A percentile compares a stretch with the other conserved stretches of the same genome.
phyloP scores from a whole-genome alignment of 92 coral and sea anemone genomes.

The Palythoa heliodiscus region DNA sequence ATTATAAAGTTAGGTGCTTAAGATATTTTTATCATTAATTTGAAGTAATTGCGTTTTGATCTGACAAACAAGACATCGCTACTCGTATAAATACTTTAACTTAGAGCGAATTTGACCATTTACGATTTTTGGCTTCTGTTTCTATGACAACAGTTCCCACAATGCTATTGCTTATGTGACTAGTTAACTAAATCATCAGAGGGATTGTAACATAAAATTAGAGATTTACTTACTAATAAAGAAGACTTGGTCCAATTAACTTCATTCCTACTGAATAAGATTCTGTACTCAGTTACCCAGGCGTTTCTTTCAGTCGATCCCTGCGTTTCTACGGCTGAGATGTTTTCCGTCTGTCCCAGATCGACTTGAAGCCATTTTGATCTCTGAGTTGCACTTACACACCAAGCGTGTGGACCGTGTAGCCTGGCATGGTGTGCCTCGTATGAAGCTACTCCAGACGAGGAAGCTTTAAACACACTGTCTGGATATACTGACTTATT shows the following conservation, averaged over 20 bases:
- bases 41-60: no score
- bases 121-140: no score
- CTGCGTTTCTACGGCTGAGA: neutral
- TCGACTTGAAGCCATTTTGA: neutral
- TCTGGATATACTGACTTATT: neutral
- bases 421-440: neutral
- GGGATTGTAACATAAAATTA: no score
- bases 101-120: no score
- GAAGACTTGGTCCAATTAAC: neutral
- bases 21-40: no score
- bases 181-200: no score
- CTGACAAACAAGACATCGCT: no score
- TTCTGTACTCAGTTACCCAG: neutral
- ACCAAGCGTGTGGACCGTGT: neutral
- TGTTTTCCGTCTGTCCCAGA: neutral
- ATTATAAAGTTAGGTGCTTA: no score
- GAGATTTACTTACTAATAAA: neutral
- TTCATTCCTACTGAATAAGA: neutral
- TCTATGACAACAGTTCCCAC: no score
- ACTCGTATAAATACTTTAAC: no score
- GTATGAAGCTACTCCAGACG: neutral
- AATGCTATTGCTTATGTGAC: no score
- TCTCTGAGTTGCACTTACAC: neutral
- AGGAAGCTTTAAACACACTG: neutral
- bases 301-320: neutral